A percentile compares a stretch with the other conserved stretches of the same genome.
Conservation (phyloP, 2,113 vertebrate species). For the Lathamus discolor region DNA sequence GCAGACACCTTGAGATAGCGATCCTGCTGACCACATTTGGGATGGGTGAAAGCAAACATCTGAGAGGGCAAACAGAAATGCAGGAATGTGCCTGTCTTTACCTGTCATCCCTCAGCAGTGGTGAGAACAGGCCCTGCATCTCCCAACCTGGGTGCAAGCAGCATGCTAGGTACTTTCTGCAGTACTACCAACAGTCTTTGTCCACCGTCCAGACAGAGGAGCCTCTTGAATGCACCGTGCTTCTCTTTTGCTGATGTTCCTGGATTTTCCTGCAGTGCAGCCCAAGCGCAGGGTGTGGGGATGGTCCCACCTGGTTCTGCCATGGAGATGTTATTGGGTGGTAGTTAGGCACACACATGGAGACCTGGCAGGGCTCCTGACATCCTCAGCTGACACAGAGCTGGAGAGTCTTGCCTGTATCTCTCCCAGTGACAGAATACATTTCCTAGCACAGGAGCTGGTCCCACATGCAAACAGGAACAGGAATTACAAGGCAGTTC, state of each 20-base stretch:
- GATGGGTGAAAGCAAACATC: not conserved
- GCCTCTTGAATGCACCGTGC: not conserved
- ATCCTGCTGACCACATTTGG: fast-evolving
- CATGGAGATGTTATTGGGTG: fast-evolving
- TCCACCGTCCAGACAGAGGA: fast-evolving
- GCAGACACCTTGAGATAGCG: fast-evolving
- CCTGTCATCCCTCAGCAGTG: fast-evolving
- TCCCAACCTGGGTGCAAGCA: not conserved
- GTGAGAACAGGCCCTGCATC: not conserved
- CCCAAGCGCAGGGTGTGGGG: not conserved
- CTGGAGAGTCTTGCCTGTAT: not conserved
- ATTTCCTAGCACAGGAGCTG: fast-evolving
- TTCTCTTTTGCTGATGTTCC: not conserved
- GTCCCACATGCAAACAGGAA: not conserved
- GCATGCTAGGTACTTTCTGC: not conserved
- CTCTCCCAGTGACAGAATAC: not conserved
- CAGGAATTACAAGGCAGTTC: not conserved
- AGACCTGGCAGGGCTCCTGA: not conserved
- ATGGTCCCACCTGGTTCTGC: not conserved
- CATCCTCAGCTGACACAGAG: not conserved
- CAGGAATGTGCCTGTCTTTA: not conserved
- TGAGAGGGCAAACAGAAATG: not conserved
- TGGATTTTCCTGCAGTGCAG: not conserved
- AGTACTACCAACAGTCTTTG: not conserved
- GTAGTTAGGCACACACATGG: not conserved